Conservation (phyloP, 1,140 invertebrate genomes). For the Littorina saxatilis region DNA sequence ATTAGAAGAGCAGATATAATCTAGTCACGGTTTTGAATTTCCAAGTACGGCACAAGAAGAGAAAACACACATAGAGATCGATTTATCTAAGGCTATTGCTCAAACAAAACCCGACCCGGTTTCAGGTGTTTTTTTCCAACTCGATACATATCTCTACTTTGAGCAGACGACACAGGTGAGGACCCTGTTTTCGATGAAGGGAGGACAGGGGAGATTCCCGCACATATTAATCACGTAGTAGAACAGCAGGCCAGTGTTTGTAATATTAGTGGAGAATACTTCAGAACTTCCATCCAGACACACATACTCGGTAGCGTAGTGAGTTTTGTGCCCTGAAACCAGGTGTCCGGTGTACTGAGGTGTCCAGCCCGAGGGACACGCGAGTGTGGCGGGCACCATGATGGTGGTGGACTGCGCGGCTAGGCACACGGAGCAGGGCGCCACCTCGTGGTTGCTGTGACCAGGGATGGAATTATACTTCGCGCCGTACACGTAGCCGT, state of each 20-base stretch:
- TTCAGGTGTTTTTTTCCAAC: too few relatives aligned
- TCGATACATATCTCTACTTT: too few relatives aligned
- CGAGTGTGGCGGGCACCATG: slow-evolving; percentile 49
- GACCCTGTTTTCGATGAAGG: slow-evolving; percentile 43
- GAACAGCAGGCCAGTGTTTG: slow-evolving; percentile 43
- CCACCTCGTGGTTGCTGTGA: slow-evolving; percentile 31
- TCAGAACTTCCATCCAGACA: too few relatives aligned
- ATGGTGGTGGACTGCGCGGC: slow-evolving; percentile 26
- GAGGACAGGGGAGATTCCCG: slow-evolving; percentile 51
- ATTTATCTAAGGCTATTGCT: too few relatives aligned
- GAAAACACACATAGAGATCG: too few relatives aligned
- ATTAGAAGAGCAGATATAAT: too few relatives aligned
- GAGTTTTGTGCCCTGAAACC: too few relatives aligned
- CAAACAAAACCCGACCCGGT: too few relatives aligned
- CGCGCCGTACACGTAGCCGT: too few relatives aligned
- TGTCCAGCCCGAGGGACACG: slow-evolving; percentile 46
- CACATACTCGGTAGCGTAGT: too few relatives aligned
- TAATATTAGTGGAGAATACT: slow-evolving; percentile 27
- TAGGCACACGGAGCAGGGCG: slow-evolving; percentile 49
- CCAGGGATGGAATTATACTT: slow-evolving; percentile 42
- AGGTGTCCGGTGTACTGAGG: slow-evolving; percentile 54
- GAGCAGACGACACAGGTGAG: slow-evolving; percentile 59
- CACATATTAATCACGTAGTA: slow-evolving; percentile 48
- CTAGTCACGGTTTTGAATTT: too few relatives aligned
- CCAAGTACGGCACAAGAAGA: too few relatives aligned